Evolutionary conservation across 2,888 invertebrate genomes (phyloP).

Genomic region (Xylophagus ater): DNA sequence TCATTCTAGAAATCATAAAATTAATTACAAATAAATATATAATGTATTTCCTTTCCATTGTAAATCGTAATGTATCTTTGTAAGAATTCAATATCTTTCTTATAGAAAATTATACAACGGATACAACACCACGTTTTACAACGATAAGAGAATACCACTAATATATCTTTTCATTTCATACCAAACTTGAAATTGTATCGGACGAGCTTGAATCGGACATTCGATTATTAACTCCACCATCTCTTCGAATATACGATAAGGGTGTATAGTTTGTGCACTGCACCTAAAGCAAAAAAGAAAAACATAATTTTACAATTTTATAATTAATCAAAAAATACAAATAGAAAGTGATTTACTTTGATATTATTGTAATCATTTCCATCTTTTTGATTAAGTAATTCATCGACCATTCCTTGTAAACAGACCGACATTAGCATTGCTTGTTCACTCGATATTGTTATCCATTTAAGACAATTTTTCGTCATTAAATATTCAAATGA

Average conservation of each 20-base stretch:
- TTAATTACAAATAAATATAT: background rate
- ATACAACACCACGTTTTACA: too few relatives aligned
- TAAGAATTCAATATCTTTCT: too few relatives aligned
- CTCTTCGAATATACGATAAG: constrained; percentile 23
- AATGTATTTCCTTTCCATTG: background rate
- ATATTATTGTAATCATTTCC: constrained; percentile 44
- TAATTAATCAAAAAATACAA: background rate
- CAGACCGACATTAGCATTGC: constrained; percentile 94
- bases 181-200: constrained; percentile 23
- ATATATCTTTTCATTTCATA: too few relatives aligned
- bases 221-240: constrained; percentile 19
- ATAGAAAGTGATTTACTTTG: constrained; percentile 10
- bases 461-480: constrained; percentile 87
- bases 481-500: constrained; percentile 92
- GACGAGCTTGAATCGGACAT: constrained; percentile 23
- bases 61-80: background rate
- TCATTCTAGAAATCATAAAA: constrained; percentile 43
- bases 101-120: too few relatives aligned
- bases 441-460: constrained; percentile 80
- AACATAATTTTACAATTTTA: background rate
- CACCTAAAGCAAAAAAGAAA: constrained; percentile 12
- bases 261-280: constrained; percentile 19
- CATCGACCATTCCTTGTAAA: constrained; percentile 91
- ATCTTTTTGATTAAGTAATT: constrained; percentile 65
- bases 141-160: too few relatives aligned